These are phyloP conservation scores for Chromobotia macracanthus DNA, from an alignment of 2,797 vertebrate species.

Conservation along the genomic window DNA sequence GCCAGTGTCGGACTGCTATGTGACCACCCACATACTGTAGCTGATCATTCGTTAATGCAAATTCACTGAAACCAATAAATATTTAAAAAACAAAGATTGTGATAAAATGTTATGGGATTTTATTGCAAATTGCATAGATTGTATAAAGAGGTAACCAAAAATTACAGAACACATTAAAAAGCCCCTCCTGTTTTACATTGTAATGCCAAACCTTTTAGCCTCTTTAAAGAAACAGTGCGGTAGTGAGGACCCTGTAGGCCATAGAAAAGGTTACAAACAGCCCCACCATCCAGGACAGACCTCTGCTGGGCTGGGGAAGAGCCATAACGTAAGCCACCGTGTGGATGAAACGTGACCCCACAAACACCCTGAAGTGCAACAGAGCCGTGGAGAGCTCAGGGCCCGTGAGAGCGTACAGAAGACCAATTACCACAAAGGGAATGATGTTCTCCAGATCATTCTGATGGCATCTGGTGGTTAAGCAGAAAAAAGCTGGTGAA, in stretches of 20 bases:
- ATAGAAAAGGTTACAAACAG: constrained; percentile 80
- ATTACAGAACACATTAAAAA: neutral
- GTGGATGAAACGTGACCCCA: constrained; percentile 79
- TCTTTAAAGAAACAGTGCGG: constrained; percentile 67
- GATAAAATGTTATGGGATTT: neutral
- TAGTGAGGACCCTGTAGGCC: constrained; percentile 78
- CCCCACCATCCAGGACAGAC: constrained; percentile 72
- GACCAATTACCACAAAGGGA: constrained; percentile 85
- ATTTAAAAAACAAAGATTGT: neutral
- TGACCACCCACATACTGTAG: neutral
- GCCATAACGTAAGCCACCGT: constrained; percentile 79
- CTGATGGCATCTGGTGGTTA: constrained; percentile 83
- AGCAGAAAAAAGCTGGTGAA: neutral
- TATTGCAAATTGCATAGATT: constrained; percentile 8
- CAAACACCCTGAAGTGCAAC: constrained; percentile 87
- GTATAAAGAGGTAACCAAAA: neutral
- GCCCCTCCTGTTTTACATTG: neutral
- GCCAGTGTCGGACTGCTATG: neutral
- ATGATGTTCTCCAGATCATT: constrained; percentile 93
- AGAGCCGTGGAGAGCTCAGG: constrained; percentile 79
- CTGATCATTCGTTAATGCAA: neutral
- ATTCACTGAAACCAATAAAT: neutral
- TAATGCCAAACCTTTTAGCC: accelerated
- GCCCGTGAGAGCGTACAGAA: constrained; percentile 84
- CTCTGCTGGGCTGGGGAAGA: constrained; percentile 86